Base-by-base conservation (phyloP, 2,113 vertebrate species). In the Oryzias celebensis region DNA sequence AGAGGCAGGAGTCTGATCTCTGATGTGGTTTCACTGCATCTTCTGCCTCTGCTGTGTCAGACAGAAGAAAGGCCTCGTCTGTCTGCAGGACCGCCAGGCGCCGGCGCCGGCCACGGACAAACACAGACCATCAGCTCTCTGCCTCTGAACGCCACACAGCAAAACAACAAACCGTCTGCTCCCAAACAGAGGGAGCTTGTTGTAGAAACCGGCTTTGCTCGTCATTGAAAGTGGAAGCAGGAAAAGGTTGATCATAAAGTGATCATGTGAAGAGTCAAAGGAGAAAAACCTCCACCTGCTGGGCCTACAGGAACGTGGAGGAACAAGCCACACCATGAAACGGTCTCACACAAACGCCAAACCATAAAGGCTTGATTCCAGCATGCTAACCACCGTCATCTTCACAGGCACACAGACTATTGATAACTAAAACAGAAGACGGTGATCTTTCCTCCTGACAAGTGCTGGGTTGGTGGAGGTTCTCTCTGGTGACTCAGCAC, bases 31-130 rank as follows among this genome's bases (percentile, higher is more conserved):
- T 58, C 58, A 60, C 71, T 24, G 62, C 57, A 52, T 68, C 3
- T 10, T 23, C 65, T 45, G 42, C 49, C 44, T 49, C 71, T 62
- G 65, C 54, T 62, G 28, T 36, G 49, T 14, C 12, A 13, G 62
- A 61, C 52, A 63, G 63, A 78, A 83, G 61, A 88, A 85, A 26
- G 4, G 62, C 50, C 18, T 64, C 52, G 57, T 66, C 58, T 85
- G 76, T 86, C 26, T 54, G 7, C 44, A 52, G 62, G 54, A 54
- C n/a, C 63, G 63, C 54, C 47, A 62, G 31, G 52, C 31, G 6
- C 8, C 71, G 31, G 52, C 31, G 6, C 8, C 71, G 14, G 71
- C 64, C 68, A 69, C 77, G 58, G 70, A 68, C 70, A 31, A 58
- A 78, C 78, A 82, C 83, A 53, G 58, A n/a, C 71, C 59, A 77